A percentile compares a stretch with the other conserved stretches of the same genome.
Conservation (phyloP, 1,140 invertebrate genomes). For the Mesaphorura yosii region DNA sequence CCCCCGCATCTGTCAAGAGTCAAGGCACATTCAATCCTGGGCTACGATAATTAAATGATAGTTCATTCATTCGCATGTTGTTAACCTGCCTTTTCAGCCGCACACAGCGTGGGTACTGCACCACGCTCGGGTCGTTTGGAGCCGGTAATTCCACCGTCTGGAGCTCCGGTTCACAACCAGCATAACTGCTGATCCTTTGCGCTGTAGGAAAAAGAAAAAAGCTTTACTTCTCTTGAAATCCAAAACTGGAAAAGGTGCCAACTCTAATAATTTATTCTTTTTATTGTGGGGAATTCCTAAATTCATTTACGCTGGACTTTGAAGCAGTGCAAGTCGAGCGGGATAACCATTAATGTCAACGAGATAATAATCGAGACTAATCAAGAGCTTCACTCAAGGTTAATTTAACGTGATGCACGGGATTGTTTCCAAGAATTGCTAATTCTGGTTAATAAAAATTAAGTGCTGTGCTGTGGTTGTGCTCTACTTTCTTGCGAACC, state of each 20-base stretch:
- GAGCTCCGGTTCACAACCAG: conserved; percentile 12
- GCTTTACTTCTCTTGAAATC: too few relatives aligned
- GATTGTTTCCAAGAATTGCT: not conserved
- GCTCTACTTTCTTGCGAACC: too few relatives aligned
- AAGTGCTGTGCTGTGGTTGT: too few relatives aligned
- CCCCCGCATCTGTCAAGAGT: conserved; percentile 20
- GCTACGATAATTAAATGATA: not conserved
- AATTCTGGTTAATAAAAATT: not conserved
- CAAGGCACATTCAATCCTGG: not conserved
- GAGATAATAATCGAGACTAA: not conserved
- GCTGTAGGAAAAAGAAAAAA: too few relatives aligned
- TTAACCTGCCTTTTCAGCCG: conserved; percentile 9
- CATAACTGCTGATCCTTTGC: conserved; percentile 4
- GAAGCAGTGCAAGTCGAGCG: not conserved
- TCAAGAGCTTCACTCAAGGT: not conserved
- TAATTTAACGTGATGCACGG: not conserved
- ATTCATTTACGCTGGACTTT: not conserved
- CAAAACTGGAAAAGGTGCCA: not conserved
- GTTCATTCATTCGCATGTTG: not conserved
- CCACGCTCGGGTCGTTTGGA: not conserved
- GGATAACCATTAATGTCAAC: not conserved
- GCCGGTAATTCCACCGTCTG: conserved; percentile 7
- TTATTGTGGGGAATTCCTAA: not conserved
- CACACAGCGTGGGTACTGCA: conserved; percentile 10
- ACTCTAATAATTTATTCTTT: not conserved